Conservation (phyloP, 2,888 invertebrate genomes). For the Cerastoderma edule region DNA sequence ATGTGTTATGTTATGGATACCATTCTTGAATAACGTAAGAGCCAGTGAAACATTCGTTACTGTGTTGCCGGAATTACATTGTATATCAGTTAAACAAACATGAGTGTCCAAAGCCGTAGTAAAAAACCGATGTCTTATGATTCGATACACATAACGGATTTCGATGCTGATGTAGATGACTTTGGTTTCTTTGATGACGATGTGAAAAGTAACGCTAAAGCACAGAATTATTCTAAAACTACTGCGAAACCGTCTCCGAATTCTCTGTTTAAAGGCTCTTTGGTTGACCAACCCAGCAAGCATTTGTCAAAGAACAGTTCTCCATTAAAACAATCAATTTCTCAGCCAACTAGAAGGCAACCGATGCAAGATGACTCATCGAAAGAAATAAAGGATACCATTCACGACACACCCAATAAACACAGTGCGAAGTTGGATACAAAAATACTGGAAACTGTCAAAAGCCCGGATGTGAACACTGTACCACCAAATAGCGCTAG, state of each 20-base stretch:
- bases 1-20: too few relatives aligned
- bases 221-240: background rate
- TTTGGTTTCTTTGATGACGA: conserved; percentile 26
- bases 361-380: background rate
- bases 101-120: background rate
- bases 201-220: background rate
- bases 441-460: background rate
- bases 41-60: too few relatives aligned
- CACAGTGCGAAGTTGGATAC: background rate
- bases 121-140: conserved; percentile 18
- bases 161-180: conserved; percentile 40
- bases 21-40: too few relatives aligned
- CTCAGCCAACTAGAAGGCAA: too few relatives aligned
- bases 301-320: background rate
- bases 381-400: background rate
- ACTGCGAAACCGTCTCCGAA: background rate
- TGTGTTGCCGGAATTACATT: too few relatives aligned
- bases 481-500: conserved; percentile 6
- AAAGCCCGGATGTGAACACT: background rate
- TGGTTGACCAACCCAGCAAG: background rate
- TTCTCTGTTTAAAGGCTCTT: background rate
- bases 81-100: too few relatives aligned
- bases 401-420: background rate
- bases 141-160: conserved; percentile 34
- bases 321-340: too few relatives aligned